Percentiles rank a stretch among this genome's conserved stretches.
phyloP scores from a whole-genome alignment of 2,888 invertebrate genomes.

The Pasiphila rectangulata region DNA sequence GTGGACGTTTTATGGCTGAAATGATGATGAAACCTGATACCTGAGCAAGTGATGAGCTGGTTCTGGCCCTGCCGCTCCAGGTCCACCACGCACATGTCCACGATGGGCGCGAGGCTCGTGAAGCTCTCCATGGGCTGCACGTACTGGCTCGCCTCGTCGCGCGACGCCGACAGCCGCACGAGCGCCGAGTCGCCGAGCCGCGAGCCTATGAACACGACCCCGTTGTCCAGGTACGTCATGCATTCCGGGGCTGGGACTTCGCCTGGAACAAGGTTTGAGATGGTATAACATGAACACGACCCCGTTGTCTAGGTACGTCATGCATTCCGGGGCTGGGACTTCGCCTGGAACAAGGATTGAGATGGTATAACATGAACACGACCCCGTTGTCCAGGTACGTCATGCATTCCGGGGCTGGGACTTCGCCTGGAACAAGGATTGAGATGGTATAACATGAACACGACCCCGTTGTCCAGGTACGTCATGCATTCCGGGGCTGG shows the following conservation, averaged over 20 bases:
- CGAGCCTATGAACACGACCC: conserved; percentile 97
- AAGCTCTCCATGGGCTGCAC: conserved; percentile 97
- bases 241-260: conserved; percentile 97
- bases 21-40: conserved; percentile 82
- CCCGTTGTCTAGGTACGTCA: too few species aligned
- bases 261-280: conserved; percentile 77
- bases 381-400: too few species aligned
- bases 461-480: too few species aligned
- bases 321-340: too few species aligned
- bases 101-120: conserved; percentile 97
- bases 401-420: too few species aligned
- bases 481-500: too few species aligned
- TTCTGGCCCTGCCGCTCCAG: conserved; percentile 98
- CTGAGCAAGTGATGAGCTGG: conserved; percentile 98
- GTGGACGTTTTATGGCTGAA: too few species aligned
- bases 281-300: too few species aligned
- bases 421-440: too few species aligned
- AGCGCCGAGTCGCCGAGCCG: conserved; percentile 98
- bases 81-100: conserved; percentile 99
- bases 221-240: conserved; percentile 98
- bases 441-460: too few species aligned
- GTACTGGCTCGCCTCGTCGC: conserved; percentile 93
- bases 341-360: too few species aligned
- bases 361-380: too few species aligned
- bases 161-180: conserved; percentile 90